Conservation (phyloP, 2,888 invertebrate genomes). For the Glyphotaelius pellucidus region DNA sequence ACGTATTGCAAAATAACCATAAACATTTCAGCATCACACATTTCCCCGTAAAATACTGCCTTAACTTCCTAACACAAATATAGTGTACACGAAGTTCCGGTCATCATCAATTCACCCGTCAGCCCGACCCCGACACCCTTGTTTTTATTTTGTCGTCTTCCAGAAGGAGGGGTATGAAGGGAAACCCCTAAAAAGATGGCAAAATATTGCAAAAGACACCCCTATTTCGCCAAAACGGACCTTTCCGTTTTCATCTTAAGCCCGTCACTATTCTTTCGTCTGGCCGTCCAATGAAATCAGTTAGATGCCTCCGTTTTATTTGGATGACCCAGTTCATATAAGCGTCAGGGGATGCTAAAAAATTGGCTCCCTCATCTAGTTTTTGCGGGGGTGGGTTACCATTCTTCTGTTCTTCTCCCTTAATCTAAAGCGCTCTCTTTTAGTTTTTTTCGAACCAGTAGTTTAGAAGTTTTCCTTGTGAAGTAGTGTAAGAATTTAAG, state of each 20-base stretch:
- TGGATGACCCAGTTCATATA: slow-evolving; percentile 63
- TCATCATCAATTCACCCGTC: slow-evolving; percentile 61
- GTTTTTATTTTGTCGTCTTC: slow-evolving; percentile 60
- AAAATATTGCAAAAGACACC: slow-evolving; percentile 8
- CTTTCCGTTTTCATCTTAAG: slow-evolving; percentile 28
- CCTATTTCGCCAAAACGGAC: slow-evolving; percentile 36
- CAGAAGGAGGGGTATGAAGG: background rate
- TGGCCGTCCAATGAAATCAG: slow-evolving; percentile 48
- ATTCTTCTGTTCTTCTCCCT: background rate
- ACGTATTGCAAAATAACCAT: slow-evolving; percentile 14
- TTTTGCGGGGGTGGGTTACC: slow-evolving; percentile 54
- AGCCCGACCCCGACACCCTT: slow-evolving; percentile 33
- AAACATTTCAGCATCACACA: slow-evolving; percentile 27
- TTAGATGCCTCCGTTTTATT: slow-evolving; percentile 56
- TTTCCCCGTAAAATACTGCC: slow-evolving; percentile 19
- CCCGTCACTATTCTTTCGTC: slow-evolving; percentile 32
- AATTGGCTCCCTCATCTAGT: slow-evolving; percentile 62
- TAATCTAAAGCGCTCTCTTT: slow-evolving; percentile 5
- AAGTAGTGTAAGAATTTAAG: background rate
- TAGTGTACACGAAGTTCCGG: slow-evolving; percentile 45
- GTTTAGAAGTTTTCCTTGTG: slow-evolving; percentile 42
- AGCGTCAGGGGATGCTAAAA: slow-evolving; percentile 58
- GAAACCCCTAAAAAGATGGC: background rate
- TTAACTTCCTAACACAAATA: slow-evolving; percentile 38
- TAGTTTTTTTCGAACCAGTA: slow-evolving; percentile 57